Evolutionary conservation across 2,113 vertebrate species (phyloP).

Genomic region (Vulpes lagopus): DNA sequence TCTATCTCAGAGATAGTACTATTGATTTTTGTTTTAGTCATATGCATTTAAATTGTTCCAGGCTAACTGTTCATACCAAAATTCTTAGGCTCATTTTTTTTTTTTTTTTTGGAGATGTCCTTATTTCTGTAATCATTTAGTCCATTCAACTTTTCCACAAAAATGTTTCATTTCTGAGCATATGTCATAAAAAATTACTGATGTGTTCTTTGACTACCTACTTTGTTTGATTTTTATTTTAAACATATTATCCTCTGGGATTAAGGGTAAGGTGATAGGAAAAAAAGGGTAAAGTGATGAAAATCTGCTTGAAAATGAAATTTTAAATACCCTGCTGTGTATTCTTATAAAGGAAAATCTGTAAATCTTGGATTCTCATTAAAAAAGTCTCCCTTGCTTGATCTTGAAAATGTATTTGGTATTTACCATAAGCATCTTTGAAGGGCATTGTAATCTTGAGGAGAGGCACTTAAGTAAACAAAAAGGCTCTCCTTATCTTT

Average conservation of each 20-base stretch:
- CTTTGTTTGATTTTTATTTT: conserved; percentile 31
- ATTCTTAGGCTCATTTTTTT: neutral
- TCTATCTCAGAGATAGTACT: neutral
- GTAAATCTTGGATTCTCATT: neutral
- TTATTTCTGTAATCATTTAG: conserved; percentile 14
- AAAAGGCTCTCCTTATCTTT: neutral
- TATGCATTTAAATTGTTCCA: neutral
- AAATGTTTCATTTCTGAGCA: neutral
- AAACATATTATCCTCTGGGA: neutral
- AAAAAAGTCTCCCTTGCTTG: neutral
- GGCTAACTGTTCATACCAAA: neutral
- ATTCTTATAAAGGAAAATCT: neutral
- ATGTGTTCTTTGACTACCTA: neutral
- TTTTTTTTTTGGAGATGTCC: neutral
- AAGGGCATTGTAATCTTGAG: neutral
- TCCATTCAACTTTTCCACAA: neutral
- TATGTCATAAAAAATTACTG: conserved; percentile 1
- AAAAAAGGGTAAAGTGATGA: neutral
- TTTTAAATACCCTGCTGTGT: neutral
- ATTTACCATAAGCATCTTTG: neutral
- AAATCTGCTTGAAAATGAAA: neutral
- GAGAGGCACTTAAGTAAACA: neutral
- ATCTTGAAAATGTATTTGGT: neutral
- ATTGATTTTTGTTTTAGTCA: neutral
- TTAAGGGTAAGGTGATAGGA: neutral